Evolutionary conservation across 2,113 vertebrate genomes (phyloP).

Genomic region (Macquaria ambigua): DNA sequence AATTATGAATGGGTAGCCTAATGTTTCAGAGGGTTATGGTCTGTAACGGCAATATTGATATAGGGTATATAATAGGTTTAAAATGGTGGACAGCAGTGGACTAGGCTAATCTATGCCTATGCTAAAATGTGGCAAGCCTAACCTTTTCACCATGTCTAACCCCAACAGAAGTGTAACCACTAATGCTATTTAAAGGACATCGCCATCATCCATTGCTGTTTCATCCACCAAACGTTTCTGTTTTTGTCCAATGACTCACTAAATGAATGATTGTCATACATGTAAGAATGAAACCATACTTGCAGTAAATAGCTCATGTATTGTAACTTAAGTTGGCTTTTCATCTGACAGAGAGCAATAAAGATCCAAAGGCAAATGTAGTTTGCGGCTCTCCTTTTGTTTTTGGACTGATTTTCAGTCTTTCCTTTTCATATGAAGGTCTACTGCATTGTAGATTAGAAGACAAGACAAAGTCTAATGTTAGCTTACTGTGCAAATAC

Average conservation of each 20-base stretch:
- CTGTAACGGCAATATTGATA: background rate
- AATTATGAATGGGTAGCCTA: background rate
- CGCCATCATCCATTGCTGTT: background rate
- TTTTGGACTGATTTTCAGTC: background rate
- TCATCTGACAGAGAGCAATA: background rate
- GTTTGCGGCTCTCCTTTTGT: background rate
- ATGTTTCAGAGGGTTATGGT: background rate
- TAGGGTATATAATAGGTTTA: background rate
- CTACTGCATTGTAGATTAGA: background rate
- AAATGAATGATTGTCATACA: background rate
- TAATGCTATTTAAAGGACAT: background rate
- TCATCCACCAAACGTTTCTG: background rate
- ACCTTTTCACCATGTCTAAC: background rate
- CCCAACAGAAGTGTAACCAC: background rate
- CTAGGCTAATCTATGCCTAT: background rate
- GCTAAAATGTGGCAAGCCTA: background rate
- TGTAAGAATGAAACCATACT: background rate
- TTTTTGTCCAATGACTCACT: background rate
- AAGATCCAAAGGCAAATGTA: background rate
- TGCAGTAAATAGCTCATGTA: background rate
- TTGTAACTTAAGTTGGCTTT: background rate
- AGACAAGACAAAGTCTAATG: background rate
- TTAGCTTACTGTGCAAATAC: background rate
- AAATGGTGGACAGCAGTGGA: background rate
- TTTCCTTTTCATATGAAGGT: background rate